Percentiles rank a stretch among this genome's conserved stretches.
These are phyloP conservation scores for Lepidochitona cinerea DNA, from an alignment of 2,888 invertebrate species.

Conservation along the genomic window DNA sequence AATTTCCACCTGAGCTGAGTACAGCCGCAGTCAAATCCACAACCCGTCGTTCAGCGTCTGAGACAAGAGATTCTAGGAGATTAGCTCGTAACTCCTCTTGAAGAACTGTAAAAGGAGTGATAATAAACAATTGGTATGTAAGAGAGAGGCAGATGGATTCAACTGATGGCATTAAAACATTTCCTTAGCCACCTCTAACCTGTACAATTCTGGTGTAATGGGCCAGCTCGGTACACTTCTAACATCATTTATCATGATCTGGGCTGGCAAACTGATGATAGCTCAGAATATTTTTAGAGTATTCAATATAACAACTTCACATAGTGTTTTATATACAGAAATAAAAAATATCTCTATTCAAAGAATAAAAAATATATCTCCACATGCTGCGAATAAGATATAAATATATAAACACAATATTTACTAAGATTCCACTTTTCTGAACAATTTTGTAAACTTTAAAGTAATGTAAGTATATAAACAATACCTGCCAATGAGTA, in stretches of 20 bases:
- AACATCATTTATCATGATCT: neutral
- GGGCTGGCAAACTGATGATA: neutral
- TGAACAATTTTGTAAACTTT: too few species aligned
- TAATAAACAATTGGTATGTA: neutral
- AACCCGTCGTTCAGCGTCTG: constrained; percentile 86
- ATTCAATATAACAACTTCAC: neutral
- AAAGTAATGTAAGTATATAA: too few species aligned
- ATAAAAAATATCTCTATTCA: too few species aligned
- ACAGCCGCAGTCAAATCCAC: constrained; percentile 80
- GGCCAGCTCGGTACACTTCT: neutral
- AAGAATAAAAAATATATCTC: too few species aligned
- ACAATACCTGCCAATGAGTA: too few species aligned
- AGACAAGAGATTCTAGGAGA: constrained; percentile 62
- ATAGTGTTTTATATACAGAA: neutral
- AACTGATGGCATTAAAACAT: neutral
- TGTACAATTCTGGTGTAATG: neutral
- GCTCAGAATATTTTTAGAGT: neutral
- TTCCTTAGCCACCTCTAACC: neutral
- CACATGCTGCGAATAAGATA: too few species aligned
- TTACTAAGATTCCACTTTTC: too few species aligned
- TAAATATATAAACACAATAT: too few species aligned
- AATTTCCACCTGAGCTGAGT: constrained; percentile 51
- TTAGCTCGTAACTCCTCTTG: constrained; percentile 53
- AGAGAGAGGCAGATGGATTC: neutral
- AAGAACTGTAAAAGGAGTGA: constrained; percentile 50